Evolutionary conservation across 2,113 vertebrate genomes (phyloP), one percentile per base, ranked within the genome.

Genomic region (Aplodontia rufa): DNA sequence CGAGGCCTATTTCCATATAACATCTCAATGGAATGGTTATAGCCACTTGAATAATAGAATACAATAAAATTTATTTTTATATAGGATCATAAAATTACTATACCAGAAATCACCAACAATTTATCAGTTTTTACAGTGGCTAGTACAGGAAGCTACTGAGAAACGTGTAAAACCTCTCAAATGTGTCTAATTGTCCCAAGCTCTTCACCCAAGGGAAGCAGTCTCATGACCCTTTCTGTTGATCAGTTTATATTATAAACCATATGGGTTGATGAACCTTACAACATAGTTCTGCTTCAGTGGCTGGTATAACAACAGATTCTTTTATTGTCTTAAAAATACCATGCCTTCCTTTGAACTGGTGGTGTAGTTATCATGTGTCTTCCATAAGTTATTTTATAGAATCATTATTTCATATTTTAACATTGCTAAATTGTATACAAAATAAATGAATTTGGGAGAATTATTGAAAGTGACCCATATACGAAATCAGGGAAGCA

Each of bases 181-280:
- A 97, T 97, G 96, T 97, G 53, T 96, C 97, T 97, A 96, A 98
- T 97, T 97, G 93, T 95, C 58, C 60, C 30, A 95, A 91, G 68
- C 45, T 80, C 9, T 62, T 75, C 10, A 24, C 82, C 45, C 53
- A 40, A 85, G 42, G 85, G 89, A 97, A 93, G 69, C 87, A 81
- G 83, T 97, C 69, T 75, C 32, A 69, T 93, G 81, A 90, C 69
- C 69, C 64, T 97, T 95, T 96, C 82, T 97, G 68, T 85, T 93
- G 87, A 94, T 94, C 75, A 93, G 82, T 92, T 96, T 96, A 91
- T 90, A 51, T 83, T 85, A 86, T 96, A 87, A 96, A 97, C 92
- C 84, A 90, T 94, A 84, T 30, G 40, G 47, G 75, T 72, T 87
- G 85, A 97, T 96, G 80, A 97, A 78, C 80, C 87, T 93, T 94